These are phyloP conservation scores for Rhinolophus sinicus DNA, from an alignment of 2,113 vertebrate genomes.

Conservation along the genomic window DNA sequence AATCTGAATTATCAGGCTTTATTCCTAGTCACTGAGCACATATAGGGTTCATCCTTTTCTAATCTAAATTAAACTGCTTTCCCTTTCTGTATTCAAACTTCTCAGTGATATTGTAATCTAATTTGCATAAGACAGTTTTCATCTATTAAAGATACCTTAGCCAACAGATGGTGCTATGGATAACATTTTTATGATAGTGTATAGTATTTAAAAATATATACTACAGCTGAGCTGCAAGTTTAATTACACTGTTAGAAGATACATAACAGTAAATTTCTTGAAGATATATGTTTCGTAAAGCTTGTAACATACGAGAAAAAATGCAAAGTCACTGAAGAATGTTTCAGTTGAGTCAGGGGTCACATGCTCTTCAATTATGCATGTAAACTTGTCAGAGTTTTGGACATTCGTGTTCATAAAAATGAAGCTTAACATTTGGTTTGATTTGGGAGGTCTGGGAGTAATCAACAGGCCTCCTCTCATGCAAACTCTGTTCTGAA, in stretches of 20 bases:
- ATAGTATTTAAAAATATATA: conserved; percentile 79
- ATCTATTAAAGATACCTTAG: conserved; percentile 80
- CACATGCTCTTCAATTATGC: conserved; percentile 49
- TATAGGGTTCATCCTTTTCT: background rate
- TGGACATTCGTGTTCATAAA: background rate
- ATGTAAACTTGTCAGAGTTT: conserved; percentile 40
- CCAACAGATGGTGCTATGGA: conserved; percentile 86
- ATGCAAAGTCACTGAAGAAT: conserved; percentile 69
- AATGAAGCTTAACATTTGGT: conserved; percentile 42
- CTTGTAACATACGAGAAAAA: conserved; percentile 65
- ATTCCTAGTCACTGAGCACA: background rate
- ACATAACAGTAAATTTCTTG: conserved; percentile 74
- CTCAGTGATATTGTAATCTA: conserved; percentile 63
- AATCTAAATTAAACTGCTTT: conserved; percentile 52
- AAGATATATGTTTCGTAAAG: conserved; percentile 77
- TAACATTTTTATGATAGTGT: conserved; percentile 83
- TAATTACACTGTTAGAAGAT: conserved; percentile 80
- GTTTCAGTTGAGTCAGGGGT: conserved; percentile 69
- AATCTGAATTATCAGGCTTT: conserved; percentile 1
- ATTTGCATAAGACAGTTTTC: conserved; percentile 82
- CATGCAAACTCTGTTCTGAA: conserved; percentile 22
- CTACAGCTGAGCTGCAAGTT: conserved; percentile 73
- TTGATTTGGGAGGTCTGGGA: background rate
- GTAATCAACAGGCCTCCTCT: conserved; percentile 11
- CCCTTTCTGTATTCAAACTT: conserved; percentile 57